A percentile compares a stretch with the other conserved stretches of the same genome.
These are phyloP conservation scores for Macropus fuliginosus DNA, from an alignment of 2,797 vertebrate species.

Conservation along the genomic window DNA sequence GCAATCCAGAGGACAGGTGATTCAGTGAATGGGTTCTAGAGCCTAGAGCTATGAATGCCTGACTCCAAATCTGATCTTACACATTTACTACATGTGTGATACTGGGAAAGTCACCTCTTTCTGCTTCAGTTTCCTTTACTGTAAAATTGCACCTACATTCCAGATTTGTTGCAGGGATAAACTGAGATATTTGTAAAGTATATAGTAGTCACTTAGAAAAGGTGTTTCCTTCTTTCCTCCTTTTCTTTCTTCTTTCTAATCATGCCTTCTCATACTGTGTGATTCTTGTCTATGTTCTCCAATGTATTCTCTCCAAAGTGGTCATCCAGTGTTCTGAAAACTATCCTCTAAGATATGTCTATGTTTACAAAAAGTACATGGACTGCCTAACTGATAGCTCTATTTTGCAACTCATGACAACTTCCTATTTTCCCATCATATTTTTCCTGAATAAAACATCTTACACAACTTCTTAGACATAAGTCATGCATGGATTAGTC, in stretches of 20 bases:
- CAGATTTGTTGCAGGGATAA: too few species aligned
- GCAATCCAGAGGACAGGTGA: neutral
- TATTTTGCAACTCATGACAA: neutral
- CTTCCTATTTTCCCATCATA: neutral
- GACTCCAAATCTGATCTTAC: neutral
- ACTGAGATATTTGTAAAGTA: neutral
- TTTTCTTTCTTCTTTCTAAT: neutral
- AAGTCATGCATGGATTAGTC: neutral
- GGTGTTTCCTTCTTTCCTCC: neutral
- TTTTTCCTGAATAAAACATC: neutral
- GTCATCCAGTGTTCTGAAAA: neutral
- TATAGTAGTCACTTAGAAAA: neutral
- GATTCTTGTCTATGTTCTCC: neutral
- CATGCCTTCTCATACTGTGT: neutral
- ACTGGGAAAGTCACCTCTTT: neutral
- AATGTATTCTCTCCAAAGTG: neutral
- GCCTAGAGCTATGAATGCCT: neutral
- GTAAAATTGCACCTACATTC: neutral
- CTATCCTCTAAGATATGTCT: neutral
- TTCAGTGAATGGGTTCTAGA: neutral
- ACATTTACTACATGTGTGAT: neutral
- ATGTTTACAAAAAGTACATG: neutral
- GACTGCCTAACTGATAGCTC: neutral
- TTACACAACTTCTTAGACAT: neutral
- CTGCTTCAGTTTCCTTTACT: neutral